Evolutionary conservation across 1,140 invertebrate genomes (phyloP).

Genomic region (Heterodera carotae): DNA sequence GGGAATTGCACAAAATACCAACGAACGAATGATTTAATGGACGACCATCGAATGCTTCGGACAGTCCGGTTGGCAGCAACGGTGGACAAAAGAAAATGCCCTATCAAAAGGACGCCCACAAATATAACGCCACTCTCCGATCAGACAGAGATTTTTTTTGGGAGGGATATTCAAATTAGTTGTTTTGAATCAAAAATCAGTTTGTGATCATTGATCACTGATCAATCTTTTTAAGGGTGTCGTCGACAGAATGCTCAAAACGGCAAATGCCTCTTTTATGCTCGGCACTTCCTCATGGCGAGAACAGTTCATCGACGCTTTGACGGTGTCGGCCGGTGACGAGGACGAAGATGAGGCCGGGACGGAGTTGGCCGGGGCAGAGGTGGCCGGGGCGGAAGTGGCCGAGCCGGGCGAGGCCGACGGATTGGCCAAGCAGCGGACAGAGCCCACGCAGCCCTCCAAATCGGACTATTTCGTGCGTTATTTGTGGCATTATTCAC

Average conservation of each 20-base stretch:
- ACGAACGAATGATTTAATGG: background rate
- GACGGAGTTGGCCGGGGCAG: conserved; percentile 72
- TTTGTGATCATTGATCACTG: no score
- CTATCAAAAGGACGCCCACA: no score
- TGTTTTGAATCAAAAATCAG: no score
- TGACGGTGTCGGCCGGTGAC: conserved; percentile 66
- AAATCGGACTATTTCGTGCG: conserved; percentile 80
- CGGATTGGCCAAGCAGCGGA: conserved; percentile 61
- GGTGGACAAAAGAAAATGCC: background rate
- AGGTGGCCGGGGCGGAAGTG: conserved; percentile 72
- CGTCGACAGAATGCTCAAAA: conserved; percentile 93
- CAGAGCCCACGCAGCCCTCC: conserved; percentile 72
- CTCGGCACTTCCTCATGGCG: conserved; percentile 96
- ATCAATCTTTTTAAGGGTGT: conserved; percentile 84
- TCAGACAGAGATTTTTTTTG: background rate
- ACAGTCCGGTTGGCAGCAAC: background rate
- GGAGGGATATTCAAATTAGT: no score
- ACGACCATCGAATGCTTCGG: background rate
- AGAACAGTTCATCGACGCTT: conserved; percentile 93
- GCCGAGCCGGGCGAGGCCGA: conserved; percentile 65
- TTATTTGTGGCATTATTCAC: conserved; percentile 56
- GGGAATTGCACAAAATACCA: background rate
- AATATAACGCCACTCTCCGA: background rate
- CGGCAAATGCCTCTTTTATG: conserved; percentile 87
- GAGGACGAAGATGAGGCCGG: conserved; percentile 67